Conservation (phyloP, 1,140 invertebrate genomes). For the Drosophila sproati region DNA sequence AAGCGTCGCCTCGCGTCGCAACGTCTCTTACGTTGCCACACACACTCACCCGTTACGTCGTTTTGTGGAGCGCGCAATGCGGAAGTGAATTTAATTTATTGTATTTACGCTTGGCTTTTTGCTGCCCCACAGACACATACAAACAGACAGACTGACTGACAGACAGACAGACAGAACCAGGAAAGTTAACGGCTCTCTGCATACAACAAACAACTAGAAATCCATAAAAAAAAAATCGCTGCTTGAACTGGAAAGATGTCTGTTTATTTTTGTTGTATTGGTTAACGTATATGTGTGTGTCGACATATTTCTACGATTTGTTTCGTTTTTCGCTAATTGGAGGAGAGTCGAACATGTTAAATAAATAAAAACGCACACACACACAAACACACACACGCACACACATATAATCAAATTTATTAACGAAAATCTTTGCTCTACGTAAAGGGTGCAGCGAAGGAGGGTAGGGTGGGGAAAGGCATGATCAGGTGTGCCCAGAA, state of each 20-base stretch:
- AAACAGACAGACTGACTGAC: constrained; percentile 4
- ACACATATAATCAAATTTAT: constrained; percentile 42
- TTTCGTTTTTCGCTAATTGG: constrained; percentile 76
- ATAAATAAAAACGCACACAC: constrained; percentile 44
- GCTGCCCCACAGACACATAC: constrained; percentile 34
- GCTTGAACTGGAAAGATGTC: constrained; percentile 41
- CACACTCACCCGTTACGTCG: constrained; percentile 74
- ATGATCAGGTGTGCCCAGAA: constrained; percentile 50
- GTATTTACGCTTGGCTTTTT: constrained; percentile 73
- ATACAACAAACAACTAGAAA: constrained; percentile 32
- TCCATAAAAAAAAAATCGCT: constrained; percentile 39
- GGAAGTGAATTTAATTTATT: constrained; percentile 85
- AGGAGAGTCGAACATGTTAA: constrained; percentile 57
- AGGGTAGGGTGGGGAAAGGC: constrained; percentile 1
- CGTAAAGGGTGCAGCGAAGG: neutral
- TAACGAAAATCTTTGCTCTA: constrained; percentile 38
- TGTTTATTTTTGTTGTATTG: constrained; percentile 3
- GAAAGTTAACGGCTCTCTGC: constrained; percentile 45
- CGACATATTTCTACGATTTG: constrained; percentile 52
- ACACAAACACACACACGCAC: constrained; percentile 28
- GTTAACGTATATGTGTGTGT: constrained; percentile 6
- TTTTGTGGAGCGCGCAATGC: constrained; percentile 78
- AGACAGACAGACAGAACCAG: constrained; percentile 39
- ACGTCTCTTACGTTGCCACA: constrained; percentile 38
- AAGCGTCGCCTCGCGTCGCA: constrained; percentile 9